Evolutionary conservation across 2,113 vertebrate genomes (phyloP).

Genomic region (Oryzias javanicus): DNA sequence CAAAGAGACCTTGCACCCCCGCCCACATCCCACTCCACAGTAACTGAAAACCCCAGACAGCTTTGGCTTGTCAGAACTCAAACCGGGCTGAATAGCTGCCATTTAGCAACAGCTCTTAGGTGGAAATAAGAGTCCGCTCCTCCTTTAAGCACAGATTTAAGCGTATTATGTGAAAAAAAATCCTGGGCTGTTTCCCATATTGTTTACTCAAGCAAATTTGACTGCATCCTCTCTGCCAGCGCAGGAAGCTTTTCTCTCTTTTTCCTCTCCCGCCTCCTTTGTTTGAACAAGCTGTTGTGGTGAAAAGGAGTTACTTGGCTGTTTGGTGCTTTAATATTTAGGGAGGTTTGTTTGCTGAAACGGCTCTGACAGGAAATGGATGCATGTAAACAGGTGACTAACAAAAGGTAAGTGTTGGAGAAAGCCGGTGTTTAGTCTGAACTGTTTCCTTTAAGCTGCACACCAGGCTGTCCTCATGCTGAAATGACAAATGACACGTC

Average conservation of each 20-base stretch:
- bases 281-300: constrained; percentile 55
- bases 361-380: constrained; percentile 46
- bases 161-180: constrained; percentile 59
- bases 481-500: background rate
- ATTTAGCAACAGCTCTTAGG: constrained; percentile 60
- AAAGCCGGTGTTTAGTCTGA: constrained; percentile 15
- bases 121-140: constrained; percentile 50
- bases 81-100: constrained; percentile 54
- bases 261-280: constrained; percentile 34
- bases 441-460: constrained; percentile 6
- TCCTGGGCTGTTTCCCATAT: constrained; percentile 57
- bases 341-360: constrained; percentile 50
- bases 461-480: constrained; percentile 4
- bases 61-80: constrained; percentile 67
- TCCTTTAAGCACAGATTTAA: constrained; percentile 52
- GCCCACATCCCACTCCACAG: constrained; percentile 49
- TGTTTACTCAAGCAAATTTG: constrained; percentile 53
- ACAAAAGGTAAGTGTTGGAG: constrained; percentile 45
- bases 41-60: constrained; percentile 57
- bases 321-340: constrained; percentile 51
- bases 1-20: constrained; percentile 57
- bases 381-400: constrained; percentile 55
- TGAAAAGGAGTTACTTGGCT: constrained; percentile 60
- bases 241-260: constrained; percentile 14
- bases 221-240: constrained; percentile 50